A percentile compares a stretch with the other conserved stretches of the same genome.
Conservation (phyloP, 2,888 invertebrate genomes). For the Cryptus armator region DNA sequence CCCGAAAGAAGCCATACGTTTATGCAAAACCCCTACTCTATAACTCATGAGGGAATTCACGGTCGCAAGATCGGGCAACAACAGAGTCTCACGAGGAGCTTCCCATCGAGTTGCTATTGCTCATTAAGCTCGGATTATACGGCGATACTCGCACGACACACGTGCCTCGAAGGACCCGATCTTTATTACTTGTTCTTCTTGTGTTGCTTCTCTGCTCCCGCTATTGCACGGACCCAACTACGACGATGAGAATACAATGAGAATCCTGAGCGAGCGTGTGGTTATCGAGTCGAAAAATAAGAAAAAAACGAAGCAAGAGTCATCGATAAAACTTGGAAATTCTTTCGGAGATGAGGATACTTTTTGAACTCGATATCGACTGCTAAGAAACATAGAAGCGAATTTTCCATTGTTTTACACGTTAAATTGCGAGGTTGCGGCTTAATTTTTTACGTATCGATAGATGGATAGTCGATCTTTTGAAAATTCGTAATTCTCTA, state of each 20-base stretch:
- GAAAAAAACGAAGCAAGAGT: background rate
- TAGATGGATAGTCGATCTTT: background rate
- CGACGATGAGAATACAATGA: conserved; percentile 42
- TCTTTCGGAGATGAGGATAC: conserved; percentile 14
- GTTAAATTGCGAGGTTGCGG: no score
- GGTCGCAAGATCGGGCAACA: conserved; percentile 10
- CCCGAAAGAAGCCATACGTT: conserved; percentile 1
- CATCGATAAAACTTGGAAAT: conserved; percentile 7
- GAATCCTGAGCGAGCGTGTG: background rate
- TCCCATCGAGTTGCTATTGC: conserved; percentile 37
- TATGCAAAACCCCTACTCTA: background rate
- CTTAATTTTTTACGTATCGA: background rate
- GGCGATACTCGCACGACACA: conserved; percentile 26
- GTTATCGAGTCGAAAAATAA: background rate
- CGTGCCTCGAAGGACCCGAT: conserved; percentile 18
- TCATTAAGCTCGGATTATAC: conserved; percentile 25
- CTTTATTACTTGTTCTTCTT: conserved; percentile 25
- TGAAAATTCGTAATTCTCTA: background rate
- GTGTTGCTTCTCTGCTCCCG: background rate
- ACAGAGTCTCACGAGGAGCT: conserved; percentile 4
- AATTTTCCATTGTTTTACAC: no score
- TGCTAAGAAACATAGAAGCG: no score
- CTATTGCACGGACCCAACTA: background rate
- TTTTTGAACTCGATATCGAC: no score
- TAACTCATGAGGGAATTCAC: conserved; percentile 20